Percentiles rank a stretch among this genome's conserved stretches.
Evolutionary conservation across 2,797 vertebrate species (phyloP).

Genomic region (Microctenopoma steveboyesi): DNA sequence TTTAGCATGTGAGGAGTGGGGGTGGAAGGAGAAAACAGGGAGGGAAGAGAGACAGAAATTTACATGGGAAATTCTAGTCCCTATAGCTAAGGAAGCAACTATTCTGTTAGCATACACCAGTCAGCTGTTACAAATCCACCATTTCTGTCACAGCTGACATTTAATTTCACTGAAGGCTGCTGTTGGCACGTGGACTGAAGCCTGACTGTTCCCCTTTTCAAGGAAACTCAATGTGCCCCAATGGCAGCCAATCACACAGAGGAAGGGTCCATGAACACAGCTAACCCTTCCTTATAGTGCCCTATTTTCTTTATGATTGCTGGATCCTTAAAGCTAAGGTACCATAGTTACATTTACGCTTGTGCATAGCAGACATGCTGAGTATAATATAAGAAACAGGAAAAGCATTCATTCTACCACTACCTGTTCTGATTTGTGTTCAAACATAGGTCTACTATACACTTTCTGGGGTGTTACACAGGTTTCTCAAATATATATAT

Average conservation of each 20-base stretch:
- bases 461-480: not conserved
- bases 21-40: conserved; percentile 20
- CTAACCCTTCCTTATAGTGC: not conserved
- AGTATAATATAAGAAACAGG: no score
- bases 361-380: not conserved
- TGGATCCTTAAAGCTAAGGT: not conserved
- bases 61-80: conserved; percentile 20
- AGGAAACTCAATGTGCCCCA: conserved; percentile 1
- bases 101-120: conserved; percentile 36
- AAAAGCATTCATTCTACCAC: not conserved
- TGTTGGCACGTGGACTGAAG: conserved; percentile 33
- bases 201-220: no score
- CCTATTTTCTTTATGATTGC: not conserved
- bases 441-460: not conserved
- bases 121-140: conserved; percentile 46
- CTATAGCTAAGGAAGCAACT: conserved; percentile 6
- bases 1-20: conserved; percentile 8
- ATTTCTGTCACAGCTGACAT: conserved; percentile 44
- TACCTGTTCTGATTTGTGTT: not conserved
- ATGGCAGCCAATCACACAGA: conserved; percentile 18
- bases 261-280: not conserved
- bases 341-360: not conserved
- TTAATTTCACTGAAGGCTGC: conserved; percentile 46
- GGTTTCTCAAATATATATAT: not conserved
- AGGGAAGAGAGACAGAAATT: not conserved